Percentiles rank a stretch among this genome's conserved stretches.
phyloP scores from a whole-genome alignment of 1,140 invertebrate species.

The Caenorhabditis tropicalis region DNA sequence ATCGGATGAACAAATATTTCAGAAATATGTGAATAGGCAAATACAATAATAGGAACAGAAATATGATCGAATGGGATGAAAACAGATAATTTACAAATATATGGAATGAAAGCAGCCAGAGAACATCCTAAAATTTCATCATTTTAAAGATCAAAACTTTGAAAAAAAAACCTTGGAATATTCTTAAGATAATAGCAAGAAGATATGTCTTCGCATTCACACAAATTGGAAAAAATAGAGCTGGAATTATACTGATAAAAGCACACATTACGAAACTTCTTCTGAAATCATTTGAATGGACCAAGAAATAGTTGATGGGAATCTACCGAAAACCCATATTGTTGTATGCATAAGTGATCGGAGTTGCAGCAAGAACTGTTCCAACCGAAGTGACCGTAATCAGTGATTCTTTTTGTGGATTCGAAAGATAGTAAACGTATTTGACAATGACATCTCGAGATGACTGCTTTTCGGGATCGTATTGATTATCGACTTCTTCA shows the following conservation, averaged over 20 bases:
- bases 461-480: constrained; percentile 6
- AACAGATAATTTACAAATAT: constrained; percentile 44
- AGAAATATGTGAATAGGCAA: constrained; percentile 44
- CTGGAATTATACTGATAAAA: constrained; percentile 35
- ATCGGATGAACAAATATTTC: constrained; percentile 30
- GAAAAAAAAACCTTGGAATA: constrained; percentile 28
- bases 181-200: constrained; percentile 30
- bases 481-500: constrained; percentile 35
- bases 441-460: constrained; percentile 15
- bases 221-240: constrained; percentile 34
- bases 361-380: constrained; percentile 24
- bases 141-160: background rate
- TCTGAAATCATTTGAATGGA: background rate
- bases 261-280: constrained; percentile 43
- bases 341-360: constrained; percentile 29
- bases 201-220: constrained; percentile 32
- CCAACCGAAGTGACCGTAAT: constrained; percentile 45
- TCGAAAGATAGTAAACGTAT: constrained; percentile 30
- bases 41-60: constrained; percentile 32
- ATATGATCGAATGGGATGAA: constrained; percentile 47
- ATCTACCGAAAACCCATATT: constrained; percentile 38
- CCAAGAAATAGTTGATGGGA: background rate
- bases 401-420: constrained; percentile 47
- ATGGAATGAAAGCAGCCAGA: constrained; percentile 46
- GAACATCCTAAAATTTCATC: constrained; percentile 12